phyloP scores from a whole-genome alignment of 2,797 vertebrate genomes.

The Setipinna tenuifilis region DNA sequence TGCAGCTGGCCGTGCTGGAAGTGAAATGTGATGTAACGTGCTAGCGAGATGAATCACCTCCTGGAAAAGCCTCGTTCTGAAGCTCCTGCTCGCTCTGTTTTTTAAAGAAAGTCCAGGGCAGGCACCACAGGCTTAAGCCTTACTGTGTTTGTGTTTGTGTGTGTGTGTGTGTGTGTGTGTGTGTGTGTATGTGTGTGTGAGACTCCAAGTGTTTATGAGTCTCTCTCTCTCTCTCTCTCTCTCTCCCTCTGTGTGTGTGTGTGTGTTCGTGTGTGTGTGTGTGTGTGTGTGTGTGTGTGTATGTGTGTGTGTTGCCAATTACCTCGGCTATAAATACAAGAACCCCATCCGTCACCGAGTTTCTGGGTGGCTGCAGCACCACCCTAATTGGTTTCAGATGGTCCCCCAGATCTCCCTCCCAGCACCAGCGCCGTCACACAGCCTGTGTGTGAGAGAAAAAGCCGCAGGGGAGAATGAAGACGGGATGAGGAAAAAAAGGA shows the following conservation, averaged over 20 bases:
- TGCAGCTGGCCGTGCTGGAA: constrained; percentile 38
- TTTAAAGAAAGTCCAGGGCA: neutral
- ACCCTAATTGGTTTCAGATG: constrained; percentile 98
- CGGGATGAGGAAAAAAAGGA: constrained; percentile 58
- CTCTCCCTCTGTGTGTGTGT: constrained; percentile 39
- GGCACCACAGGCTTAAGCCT: neutral
- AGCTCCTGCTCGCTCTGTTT: constrained; percentile 11
- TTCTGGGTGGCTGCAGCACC: constrained; percentile 95
- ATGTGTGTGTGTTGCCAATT: constrained; percentile 98
- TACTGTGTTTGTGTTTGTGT: constrained; percentile 10
- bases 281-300: constrained; percentile 59
- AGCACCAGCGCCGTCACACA: constrained; percentile 79
- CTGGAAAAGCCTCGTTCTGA: constrained; percentile 42
- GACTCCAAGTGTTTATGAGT: constrained; percentile 46
- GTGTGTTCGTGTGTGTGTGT: constrained; percentile 59
- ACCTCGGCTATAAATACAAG: constrained; percentile 95
- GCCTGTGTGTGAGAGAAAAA: constrained; percentile 80
- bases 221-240: constrained; percentile 12
- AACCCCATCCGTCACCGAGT: constrained; percentile 97
- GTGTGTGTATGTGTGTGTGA: neutral
- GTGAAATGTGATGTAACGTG: constrained; percentile 51
- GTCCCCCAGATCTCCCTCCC: constrained; percentile 76
- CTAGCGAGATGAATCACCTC: constrained; percentile 46
- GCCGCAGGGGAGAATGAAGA: constrained; percentile 80
- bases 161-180: neutral